A percentile compares a stretch with the other conserved stretches of the same genome.
phyloP scores from a whole-genome alignment of 2,797 vertebrate species.

The Syngnathus rostellatus region DNA sequence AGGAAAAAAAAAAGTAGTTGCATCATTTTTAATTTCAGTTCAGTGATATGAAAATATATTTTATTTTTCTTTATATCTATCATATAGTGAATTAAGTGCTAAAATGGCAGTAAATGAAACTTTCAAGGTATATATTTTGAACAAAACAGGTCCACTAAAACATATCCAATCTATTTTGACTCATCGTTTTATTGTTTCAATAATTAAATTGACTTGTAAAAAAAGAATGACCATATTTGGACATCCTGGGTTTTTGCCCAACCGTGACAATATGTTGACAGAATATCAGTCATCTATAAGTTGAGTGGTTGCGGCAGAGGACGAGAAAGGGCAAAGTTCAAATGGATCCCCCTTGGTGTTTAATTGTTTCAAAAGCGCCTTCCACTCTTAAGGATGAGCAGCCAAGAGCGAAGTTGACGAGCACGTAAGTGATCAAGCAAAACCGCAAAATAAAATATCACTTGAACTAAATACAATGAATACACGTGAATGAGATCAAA shows the following conservation, averaged over 20 bases:
- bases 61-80: not conserved
- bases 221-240: too few species aligned
- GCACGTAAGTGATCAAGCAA: conserved; percentile 32
- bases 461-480: conserved; percentile 16
- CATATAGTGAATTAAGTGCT: too few species aligned
- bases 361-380: conserved; percentile 25
- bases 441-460: conserved; percentile 14
- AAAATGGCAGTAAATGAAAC: too few species aligned
- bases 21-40: not conserved
- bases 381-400: conserved; percentile 34
- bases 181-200: not conserved
- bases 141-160: not conserved
- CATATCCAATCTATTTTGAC: not conserved
- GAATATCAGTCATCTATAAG: not conserved
- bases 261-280: not conserved
- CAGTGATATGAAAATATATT: not conserved
- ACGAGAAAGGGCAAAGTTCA: conserved; percentile 27
- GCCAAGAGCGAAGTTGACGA: conserved; percentile 58
- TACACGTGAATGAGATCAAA: conserved; percentile 12
- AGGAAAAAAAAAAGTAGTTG: not conserved
- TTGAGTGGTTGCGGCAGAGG: conserved; percentile 22
- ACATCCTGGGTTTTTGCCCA: too few species aligned
- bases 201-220: too few species aligned
- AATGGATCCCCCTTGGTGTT: conserved; percentile 40
- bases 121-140: not conserved